These are phyloP conservation scores for Galemys pyrenaicus DNA, from an alignment of 2,113 vertebrate species.

Conservation along the genomic window DNA sequence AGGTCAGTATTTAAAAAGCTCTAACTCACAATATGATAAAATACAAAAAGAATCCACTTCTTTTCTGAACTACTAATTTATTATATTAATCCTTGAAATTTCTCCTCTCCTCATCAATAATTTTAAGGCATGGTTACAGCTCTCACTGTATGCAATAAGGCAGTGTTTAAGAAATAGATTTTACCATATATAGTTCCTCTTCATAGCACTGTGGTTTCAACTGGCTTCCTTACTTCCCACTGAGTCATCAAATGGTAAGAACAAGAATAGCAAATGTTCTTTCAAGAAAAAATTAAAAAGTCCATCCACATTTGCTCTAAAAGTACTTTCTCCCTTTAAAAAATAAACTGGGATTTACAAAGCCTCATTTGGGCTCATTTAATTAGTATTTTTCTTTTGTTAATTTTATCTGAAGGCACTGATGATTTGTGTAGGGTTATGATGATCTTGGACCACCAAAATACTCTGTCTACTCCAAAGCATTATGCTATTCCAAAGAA, in stretches of 20 bases:
- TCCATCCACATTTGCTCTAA: conserved; percentile 48
- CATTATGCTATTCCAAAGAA: conserved; percentile 7
- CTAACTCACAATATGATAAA: conserved; percentile 15
- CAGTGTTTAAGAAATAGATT: conserved; percentile 69
- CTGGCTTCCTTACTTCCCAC: conserved; percentile 88
- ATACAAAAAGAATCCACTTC: conserved; percentile 34
- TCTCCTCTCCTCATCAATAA: conserved; percentile 3
- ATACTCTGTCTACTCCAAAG: not conserved
- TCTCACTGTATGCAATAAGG: conserved; percentile 55
- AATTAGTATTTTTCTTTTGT: conserved; percentile 35
- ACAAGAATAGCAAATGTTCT: conserved; percentile 70
- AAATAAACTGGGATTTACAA: not conserved
- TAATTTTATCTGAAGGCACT: conserved; percentile 18
- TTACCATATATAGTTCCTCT: conserved; percentile 89
- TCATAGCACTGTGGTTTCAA: conserved; percentile 84
- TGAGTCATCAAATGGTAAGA: conserved; percentile 84
- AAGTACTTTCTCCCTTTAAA: not conserved
- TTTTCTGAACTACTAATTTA: conserved; percentile 35
- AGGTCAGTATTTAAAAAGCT: not conserved
- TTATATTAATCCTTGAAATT: conserved; percentile 37
- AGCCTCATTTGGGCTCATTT: not conserved
- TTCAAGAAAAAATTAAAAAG: conserved; percentile 76
- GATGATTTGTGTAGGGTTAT: not conserved
- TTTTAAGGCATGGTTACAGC: conserved; percentile 53
- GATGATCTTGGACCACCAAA: conserved; percentile 24